Base-by-base conservation (phyloP, 2,113 vertebrate species). In the Megalops atlanticus region DNA sequence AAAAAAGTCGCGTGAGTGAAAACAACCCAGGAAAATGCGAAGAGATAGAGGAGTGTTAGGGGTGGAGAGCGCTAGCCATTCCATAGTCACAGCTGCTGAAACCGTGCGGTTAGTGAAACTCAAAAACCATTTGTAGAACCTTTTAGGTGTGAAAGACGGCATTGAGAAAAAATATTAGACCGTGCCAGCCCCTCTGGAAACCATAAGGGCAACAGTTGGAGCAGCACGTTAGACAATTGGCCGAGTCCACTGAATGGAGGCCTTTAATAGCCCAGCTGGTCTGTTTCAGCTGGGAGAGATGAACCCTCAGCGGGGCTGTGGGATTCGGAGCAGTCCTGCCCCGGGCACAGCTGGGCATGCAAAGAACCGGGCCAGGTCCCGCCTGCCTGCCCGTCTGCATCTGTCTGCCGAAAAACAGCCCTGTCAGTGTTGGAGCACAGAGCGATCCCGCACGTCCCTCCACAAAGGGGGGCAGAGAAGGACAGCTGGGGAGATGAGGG, bases 321-420 rank as follows among this genome's bases (percentile, higher is more conserved):
- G n/a, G n/a, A n/a, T n/a, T n/a, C n/a, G n/a, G n/a, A n/a, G n/a
- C n/a, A n/a, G n/a, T n/a, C n/a, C n/a, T n/a, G n/a, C n/a, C n/a
- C n/a, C n/a, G n/a, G 52, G 3, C 75, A 81, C 89, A 89, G 88
- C 85, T 90, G 89, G 84, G 84, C 45, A 80, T 89, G 89, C 84
- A 85, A 85, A 87, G 64, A 64, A 33, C 71, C 70, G 49, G 40
- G 84, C 81, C 35, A 45, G 58, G 76, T 82, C 70, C 24, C 33
- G 68, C n/a, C 69, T n/a, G n/a, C n/a, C n/a, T n/a, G n/a, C n/a
- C n/a, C n/a, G n/a, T n/a, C n/a, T n/a, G n/a, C n/a, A n/a, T n/a
- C n/a, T n/a, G n/a, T n/a, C n/a, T n/a, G n/a, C 36, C 76, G 69
- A 40, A 81, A 82, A 78, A 80, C 68, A 73, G 76, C 24, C 74